Base-by-base conservation (phyloP, 2,797 vertebrate genomes). In the Limnodromus scolopaceus region DNA sequence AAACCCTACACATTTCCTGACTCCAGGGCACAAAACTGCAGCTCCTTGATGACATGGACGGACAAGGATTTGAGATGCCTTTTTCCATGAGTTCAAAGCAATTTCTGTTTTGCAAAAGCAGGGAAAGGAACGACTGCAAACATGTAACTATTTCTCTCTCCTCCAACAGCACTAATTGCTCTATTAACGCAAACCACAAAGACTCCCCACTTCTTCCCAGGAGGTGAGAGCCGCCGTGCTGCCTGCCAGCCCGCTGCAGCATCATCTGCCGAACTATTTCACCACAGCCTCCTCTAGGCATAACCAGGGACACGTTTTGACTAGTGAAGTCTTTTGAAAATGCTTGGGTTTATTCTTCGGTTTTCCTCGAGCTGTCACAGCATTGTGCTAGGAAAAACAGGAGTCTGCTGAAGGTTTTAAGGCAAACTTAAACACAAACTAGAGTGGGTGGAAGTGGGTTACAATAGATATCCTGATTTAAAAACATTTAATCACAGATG, bases 11-110 rank as follows among this genome's bases (percentile, higher is more conserved):
- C 2, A 4, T 19, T 24, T 81, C n/a, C 34, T 58, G 20, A 38
- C 30, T 55, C 18, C 41, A 82, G 36, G 45, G 61, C 4, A 4
- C 11, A 18, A 39, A 89, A 18, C 65, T 32, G 30, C 80, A 66
- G 43, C 38, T 79, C 32, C 57, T 15, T 5, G 32, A 39, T 28
- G 53, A 53, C 18, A 30, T 0, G 11, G 41, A 17, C 0, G 0
- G 51, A n/a, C 38, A 60, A 69, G 28, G 61, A 55, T 61, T 2
- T 11, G 46, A 57, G 53, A 46, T 25, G 55, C 32, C 34, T 41
- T 65, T 15, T 85, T 17, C 46, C 46, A 54, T n/a, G 27, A 74
- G 39, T 23, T 60, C 39, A 32, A 72, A 70, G 51, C 2, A 2
- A 65, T 38, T 66, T 55, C 61, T 46, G 25, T 38, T 85, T 71